phyloP scores from a whole-genome alignment of 2,888 invertebrate genomes.

The Augochlorella aurata region DNA sequence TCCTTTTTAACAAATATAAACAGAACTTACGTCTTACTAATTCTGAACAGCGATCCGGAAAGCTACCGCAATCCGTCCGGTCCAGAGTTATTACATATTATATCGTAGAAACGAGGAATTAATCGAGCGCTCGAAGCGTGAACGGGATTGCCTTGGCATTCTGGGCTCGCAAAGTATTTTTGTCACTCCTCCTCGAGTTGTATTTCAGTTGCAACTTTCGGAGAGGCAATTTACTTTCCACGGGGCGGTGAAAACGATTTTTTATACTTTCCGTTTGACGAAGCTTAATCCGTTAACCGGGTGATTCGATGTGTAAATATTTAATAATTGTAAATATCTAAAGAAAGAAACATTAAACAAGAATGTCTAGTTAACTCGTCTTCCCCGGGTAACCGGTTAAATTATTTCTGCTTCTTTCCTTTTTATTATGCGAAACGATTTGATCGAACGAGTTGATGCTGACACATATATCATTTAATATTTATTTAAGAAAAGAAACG shows the following conservation, averaged over 20 bases:
- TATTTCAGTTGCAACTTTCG: neutral
- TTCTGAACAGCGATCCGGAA: conserved; percentile 33
- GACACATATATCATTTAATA: neutral
- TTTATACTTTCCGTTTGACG: conserved; percentile 12
- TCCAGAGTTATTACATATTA: neutral
- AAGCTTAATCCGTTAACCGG: conserved; percentile 4
- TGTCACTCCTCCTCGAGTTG: conserved; percentile 34
- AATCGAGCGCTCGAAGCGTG: neutral
- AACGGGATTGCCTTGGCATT: conserved; percentile 46
- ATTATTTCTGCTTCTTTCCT: neutral
- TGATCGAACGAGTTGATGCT: neutral
- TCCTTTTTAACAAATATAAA: conserved; percentile 79
- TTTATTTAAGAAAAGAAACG: neutral
- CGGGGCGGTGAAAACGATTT: neutral
- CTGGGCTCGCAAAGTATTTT: conserved; percentile 48
- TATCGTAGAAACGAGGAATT: neutral
- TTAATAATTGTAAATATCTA: conserved; percentile 14
- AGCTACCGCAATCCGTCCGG: conserved; percentile 41
- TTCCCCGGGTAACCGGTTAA: neutral
- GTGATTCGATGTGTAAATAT: conserved; percentile 2
- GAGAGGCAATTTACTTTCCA: neutral
- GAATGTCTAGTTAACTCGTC: conserved; percentile 2
- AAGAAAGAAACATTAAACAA: neutral
- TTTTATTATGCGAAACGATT: too few relatives aligned
- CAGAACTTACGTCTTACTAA: conserved; percentile 74